Base-by-base conservation (phyloP, 1,140 invertebrate species). In the Drosophila melanica region DNA sequence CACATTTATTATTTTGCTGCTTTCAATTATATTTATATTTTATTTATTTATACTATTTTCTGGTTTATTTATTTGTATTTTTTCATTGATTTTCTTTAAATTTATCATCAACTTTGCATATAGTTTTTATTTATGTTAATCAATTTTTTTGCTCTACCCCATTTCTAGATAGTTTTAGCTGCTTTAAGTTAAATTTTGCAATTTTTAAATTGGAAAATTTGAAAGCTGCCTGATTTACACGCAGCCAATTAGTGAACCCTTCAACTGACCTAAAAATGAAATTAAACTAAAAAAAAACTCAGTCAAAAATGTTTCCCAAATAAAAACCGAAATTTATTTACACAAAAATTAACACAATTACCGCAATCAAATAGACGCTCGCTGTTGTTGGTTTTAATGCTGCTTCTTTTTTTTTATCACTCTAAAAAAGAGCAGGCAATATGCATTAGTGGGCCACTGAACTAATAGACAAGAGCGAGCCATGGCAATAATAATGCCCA, bases 391-490 rank as follows among this genome's bases (percentile, higher is more conserved):
- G 33, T 44, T 14, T 33, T 42, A 10, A 20, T 35, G 33, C 33
- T 23, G 20, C 20, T 53, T 9, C 37, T 35, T 51, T 9, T 53
- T 35, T 51, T 33, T 54, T 18, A 20, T 16, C 30, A 54, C 51
- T n/a, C 30, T 18, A 30, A 41, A 67, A 79, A 60, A 79, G 62
- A 63, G 72, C 63, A 64, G 81, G 51, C 77, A 86, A 66, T 80
- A 71, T 77, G 81, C 84, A 87, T 86, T 86, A 86, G 77, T 86
- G 82, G 82, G 84, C 82, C 82, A 86, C 84, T 86, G 79, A 86
- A 86, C 82, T 82, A 86, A 86, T 86, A 82, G 82, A 87, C 69
- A 59, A 50, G 63, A 72, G 72, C 37, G 53, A 50, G 37, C 47
- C 12, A 48, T 35, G 54, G 45, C 23, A 48, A 64, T 47, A 45